Evolutionary conservation across 2,888 invertebrate genomes (phyloP).

Genomic region (Agrotis puta): DNA sequence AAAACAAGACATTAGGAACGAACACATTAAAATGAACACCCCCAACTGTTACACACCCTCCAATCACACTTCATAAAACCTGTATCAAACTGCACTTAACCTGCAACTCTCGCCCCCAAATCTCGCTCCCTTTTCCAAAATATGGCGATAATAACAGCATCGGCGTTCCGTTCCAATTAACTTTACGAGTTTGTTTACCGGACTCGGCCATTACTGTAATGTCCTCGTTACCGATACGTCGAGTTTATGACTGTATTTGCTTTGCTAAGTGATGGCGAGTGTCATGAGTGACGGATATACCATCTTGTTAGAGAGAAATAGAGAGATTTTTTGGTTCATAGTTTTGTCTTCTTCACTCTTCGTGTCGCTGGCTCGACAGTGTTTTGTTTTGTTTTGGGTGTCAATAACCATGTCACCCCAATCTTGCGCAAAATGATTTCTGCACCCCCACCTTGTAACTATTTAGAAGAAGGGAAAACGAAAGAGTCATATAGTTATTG

Average conservation of each 20-base stretch:
- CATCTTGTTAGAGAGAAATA: constrained; percentile 20
- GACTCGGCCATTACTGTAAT: constrained; percentile 55
- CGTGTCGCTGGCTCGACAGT: too few species aligned
- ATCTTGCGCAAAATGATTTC: too few species aligned
- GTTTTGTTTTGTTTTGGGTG: too few species aligned
- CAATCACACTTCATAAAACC: constrained; percentile 28
- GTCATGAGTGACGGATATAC: constrained; percentile 5
- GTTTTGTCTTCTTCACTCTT: too few species aligned
- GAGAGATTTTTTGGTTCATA: background rate
- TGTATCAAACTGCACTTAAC: constrained; percentile 32
- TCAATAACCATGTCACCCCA: too few species aligned
- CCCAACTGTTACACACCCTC: background rate
- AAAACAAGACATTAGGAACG: background rate
- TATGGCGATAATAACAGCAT: constrained; percentile 57
- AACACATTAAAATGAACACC: background rate
- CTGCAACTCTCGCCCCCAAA: constrained; percentile 31
- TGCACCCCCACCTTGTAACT: too few species aligned
- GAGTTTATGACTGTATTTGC: constrained; percentile 64
- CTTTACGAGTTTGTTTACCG: constrained; percentile 69
- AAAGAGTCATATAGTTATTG: too few species aligned
- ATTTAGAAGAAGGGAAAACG: too few species aligned
- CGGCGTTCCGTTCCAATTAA: constrained; percentile 67
- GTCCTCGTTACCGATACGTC: constrained; percentile 51
- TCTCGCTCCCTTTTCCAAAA: constrained; percentile 32
- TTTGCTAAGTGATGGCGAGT: constrained; percentile 50